Base-by-base conservation (phyloP, 37 sponge, comb jelly and placozoan species). In the Hexactinellida sp. region DNA sequence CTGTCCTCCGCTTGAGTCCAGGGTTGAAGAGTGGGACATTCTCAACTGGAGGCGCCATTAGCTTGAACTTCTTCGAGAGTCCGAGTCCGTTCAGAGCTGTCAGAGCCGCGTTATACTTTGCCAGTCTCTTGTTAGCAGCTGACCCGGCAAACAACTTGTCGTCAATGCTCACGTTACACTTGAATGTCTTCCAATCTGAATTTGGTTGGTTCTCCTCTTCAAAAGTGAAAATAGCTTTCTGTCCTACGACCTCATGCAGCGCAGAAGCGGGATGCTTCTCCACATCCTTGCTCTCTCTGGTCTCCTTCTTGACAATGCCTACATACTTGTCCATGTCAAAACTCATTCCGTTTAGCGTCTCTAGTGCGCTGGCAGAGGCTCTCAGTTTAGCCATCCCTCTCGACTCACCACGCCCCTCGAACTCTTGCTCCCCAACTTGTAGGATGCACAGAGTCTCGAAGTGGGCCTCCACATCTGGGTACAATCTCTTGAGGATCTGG, bases 71-170 rank as follows among this genome's bases (percentile, higher is more conserved):
- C 76, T 63, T 63, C 3, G 28, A 21, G 76, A 63, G 76, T 25
- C 76, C 76, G 25, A 63, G 76, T 63, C 76, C 76, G 13, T 63
- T 63, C 76, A 63, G 76, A n/a, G 76, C 76, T 10, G 76, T 63
- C 76, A 63, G 76, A 7, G 76, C 76, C 13, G 76, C 76, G 76
- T 63, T 63, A n/a, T 63, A 63, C 76, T 63, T 63, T 32, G 76
- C 76, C 3, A 63, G 76, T 63, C 76, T 63, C 76, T 63, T 63
- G 30, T 63, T 63, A 10, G 76, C 21, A 3, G 76, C 76, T 1
- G 5, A 21, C 28, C 28, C 76, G 13, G 76, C 5, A n/a, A 63
- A 63, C 34, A 63, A 28, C 76, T 63, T 63, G 5, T 63, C 76
- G 30, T 63, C 76, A 32, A 63, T 63, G 34, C 30, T 32, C 34